Conservation (phyloP, 2,113 vertebrate genomes). For the Oriolus oriolus region DNA sequence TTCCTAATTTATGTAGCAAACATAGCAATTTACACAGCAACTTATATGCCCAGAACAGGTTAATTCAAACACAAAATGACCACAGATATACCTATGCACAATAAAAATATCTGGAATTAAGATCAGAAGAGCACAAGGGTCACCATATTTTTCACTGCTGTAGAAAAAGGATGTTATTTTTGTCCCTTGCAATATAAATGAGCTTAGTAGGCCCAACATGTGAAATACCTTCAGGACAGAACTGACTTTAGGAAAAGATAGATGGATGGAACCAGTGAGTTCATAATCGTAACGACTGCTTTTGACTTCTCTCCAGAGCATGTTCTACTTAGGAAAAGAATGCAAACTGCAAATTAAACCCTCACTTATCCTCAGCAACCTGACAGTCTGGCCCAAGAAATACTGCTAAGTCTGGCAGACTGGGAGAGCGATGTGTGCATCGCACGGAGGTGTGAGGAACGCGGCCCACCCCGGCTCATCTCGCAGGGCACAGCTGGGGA, state of each 20-base stretch:
- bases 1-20: background rate
- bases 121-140: background rate
- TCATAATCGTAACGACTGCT: background rate
- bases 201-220: background rate
- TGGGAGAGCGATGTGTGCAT: slow-evolving; percentile 8
- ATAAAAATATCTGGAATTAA: background rate
- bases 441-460: slow-evolving; percentile 55
- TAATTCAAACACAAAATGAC: background rate
- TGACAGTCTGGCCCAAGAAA: slow-evolving; percentile 1
- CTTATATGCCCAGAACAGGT: background rate
- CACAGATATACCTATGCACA: background rate
- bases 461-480: background rate
- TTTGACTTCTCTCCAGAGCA: background rate
- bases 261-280: background rate
- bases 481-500: slow-evolving; percentile 1
- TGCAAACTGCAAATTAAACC: slow-evolving; percentile 32
- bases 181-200: background rate
- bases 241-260: background rate
- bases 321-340: background rate
- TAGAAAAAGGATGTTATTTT: background rate
- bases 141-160: background rate
- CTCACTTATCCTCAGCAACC: background rate
- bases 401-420: background rate
- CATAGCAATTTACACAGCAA: background rate
- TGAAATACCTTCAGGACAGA: slow-evolving; percentile 36